These are phyloP conservation scores for Cepphus grylle DNA, from an alignment of 2,113 vertebrate genomes.

Conservation along the genomic window DNA sequence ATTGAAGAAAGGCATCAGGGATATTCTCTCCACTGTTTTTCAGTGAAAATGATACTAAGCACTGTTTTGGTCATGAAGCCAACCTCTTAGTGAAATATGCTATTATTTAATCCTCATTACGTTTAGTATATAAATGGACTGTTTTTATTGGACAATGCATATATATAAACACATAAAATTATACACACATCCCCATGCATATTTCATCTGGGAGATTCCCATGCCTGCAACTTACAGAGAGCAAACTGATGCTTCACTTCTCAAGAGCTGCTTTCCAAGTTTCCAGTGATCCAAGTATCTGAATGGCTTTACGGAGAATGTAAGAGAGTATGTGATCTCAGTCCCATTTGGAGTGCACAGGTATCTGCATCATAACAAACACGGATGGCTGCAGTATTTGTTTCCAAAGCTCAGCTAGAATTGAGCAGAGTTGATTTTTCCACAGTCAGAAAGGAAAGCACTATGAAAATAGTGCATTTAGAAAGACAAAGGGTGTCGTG, in stretches of 20 bases:
- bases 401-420: background rate
- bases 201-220: slow-evolving; percentile 34
- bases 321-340: background rate
- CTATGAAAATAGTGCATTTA: background rate
- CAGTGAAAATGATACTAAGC: background rate
- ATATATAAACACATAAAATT: slow-evolving; percentile 27
- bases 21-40: background rate
- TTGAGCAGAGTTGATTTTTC: background rate
- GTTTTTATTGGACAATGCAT: slow-evolving; percentile 35
- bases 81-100: slow-evolving; percentile 23
- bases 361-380: background rate
- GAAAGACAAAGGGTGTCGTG: background rate
- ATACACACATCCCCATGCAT: background rate
- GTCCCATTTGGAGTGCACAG: background rate
- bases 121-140: slow-evolving; percentile 23
- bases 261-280: background rate
- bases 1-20: background rate
- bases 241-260: background rate
- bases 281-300: background rate
- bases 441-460: background rate
- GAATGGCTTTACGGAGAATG: background rate
- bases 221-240: slow-evolving; percentile 13
- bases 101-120: slow-evolving; percentile 26
- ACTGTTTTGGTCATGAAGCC: background rate
- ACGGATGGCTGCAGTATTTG: background rate